Evolutionary conservation across 1,140 invertebrate species (phyloP).

Genomic region (Apis florea): DNA sequence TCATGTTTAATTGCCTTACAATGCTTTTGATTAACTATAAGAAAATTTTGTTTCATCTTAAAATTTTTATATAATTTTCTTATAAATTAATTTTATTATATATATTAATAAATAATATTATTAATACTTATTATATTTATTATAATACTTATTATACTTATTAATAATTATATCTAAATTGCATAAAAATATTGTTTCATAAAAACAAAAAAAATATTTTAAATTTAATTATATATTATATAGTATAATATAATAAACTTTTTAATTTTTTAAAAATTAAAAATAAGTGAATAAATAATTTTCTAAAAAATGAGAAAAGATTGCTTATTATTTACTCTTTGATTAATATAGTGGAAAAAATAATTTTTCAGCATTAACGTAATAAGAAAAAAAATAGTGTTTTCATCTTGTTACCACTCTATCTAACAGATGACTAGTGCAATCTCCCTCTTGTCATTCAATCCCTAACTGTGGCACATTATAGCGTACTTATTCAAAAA

Average conservation of each 20-base stretch:
- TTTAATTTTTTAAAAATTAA: no score
- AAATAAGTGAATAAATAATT: background rate
- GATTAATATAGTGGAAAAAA: slow-evolving; percentile 51
- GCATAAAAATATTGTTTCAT: background rate
- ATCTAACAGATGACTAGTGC: slow-evolving; percentile 1
- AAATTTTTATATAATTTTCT: background rate
- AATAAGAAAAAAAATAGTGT: slow-evolving; percentile 37
- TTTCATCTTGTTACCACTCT: background rate
- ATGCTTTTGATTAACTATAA: no score
- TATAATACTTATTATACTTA: no score
- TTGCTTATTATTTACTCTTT: background rate
- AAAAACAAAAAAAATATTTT: background rate
- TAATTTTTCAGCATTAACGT: slow-evolving; percentile 59
- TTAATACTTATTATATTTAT: no score
- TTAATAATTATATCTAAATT: background rate
- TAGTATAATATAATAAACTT: no score
- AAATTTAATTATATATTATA: background rate
- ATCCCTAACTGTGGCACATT: slow-evolving; percentile 17
- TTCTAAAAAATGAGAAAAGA: background rate
- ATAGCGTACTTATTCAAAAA: background rate
- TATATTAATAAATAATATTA: background rate
- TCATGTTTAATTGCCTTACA: no score
- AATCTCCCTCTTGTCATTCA: slow-evolving; percentile 14
- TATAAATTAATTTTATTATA: background rate
- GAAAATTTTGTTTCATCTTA: no score